A percentile compares a stretch with the other conserved stretches of the same genome.
Conservation (phyloP, 1,140 invertebrate species). For the Bombus vancouverensis region DNA sequence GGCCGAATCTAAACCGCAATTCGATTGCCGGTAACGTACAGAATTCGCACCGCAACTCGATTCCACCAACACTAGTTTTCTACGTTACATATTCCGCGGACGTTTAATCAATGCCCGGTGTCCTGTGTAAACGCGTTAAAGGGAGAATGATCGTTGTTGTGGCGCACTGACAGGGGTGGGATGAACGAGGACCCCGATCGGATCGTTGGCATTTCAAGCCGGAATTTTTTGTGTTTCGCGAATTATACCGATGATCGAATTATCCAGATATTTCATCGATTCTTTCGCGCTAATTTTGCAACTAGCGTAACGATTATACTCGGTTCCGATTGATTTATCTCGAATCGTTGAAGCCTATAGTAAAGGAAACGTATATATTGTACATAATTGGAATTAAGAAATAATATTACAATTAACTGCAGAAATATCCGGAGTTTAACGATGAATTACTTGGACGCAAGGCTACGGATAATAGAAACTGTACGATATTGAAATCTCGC, state of each 20-base stretch:
- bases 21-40: conserved; percentile 24
- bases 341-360: not conserved
- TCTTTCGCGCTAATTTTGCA: not conserved
- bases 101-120: conserved; percentile 23
- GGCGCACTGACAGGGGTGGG: not conserved
- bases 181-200: not conserved
- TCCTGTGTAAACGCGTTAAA: conserved; percentile 16
- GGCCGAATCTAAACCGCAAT: conserved; percentile 18
- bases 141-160: conserved; percentile 7
- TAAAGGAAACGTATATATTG: too few relatives aligned
- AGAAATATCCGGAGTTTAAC: too few relatives aligned
- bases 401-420: too few relatives aligned
- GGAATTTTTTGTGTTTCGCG: not conserved
- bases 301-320: not conserved
- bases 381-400: too few relatives aligned
- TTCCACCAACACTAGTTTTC: conserved; percentile 12
- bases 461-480: not conserved
- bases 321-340: not conserved
- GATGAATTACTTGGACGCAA: too few relatives aligned
- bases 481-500: not conserved
- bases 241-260: not conserved
- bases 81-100: conserved; percentile 21
- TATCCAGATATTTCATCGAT: not conserved
- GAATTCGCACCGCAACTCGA: conserved; percentile 9
- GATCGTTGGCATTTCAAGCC: not conserved